Evolutionary conservation across 2,888 invertebrate species (phyloP), one percentile per base, ranked within the genome.

Genomic region (Acholoe squamosa): DNA sequence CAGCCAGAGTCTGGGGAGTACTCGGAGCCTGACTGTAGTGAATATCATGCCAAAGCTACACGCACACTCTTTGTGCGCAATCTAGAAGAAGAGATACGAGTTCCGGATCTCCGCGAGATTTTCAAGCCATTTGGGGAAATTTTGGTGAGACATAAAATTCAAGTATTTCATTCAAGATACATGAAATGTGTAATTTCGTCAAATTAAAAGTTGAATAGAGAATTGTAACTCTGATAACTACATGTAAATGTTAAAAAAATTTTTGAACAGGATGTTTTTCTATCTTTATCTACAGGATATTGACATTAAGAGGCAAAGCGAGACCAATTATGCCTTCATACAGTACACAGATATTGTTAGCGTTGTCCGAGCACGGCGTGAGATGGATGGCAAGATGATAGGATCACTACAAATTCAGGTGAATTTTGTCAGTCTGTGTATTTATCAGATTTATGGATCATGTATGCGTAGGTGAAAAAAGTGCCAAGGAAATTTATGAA

Each of bases 61-160:
- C 97, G 99, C 94, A 99, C 99, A 52, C 97, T 99, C 94, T 99
- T 99, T 96, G 98, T 99, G 96, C 98, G 99, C 92, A 99, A 99
- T 96, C 97, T 99, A 95, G 99, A 99, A 95, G 98, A 98, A 96
- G 98, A 99, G 95, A 98, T 98, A 91, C 98, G 98, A 89, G 97
- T 98, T 94, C 97, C 98, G 93, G 98, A 98, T 95, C 97, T 99
- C 94, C 97, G 98, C 95, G 98, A 98, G 95, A 98, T 98, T 95
- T 99, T 99, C 96, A 98, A 98, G 95, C 97, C 98, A 94, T 99
- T 98, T 96, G 99, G 99, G 89, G 98, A 99, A 96, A 99, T 99
- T 95, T 98, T 99, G 94, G 97, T 97, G 95, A 96, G 97, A 96
- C 71, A 90, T 25, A 34, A 80, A 80, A 7, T 43, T 43, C 3